Evolutionary conservation across 2,113 vertebrate genomes (phyloP), one percentile per base, ranked within the genome.

Genomic region (Oryzias celebensis): DNA sequence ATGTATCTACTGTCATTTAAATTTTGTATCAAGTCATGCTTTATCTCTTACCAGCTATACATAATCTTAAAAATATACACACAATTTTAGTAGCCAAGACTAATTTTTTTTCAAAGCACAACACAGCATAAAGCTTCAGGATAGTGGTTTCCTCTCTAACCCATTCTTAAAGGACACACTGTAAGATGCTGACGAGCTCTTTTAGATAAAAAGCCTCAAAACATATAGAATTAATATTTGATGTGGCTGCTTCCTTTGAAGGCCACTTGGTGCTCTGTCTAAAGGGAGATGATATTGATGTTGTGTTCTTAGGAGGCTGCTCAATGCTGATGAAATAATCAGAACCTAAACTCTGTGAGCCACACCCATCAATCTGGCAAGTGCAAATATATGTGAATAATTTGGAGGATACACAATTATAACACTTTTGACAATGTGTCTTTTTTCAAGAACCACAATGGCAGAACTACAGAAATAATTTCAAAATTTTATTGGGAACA

Each of bases 191-290:
- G 85, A 89, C 78, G 88, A 85, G 18, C 85, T 82, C 78, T 88
- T 88, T 89, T 84, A 86, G 85, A 90, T 84, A 83, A 87, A 89
- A 87, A 75, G 61, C 68, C 76, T 88, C 80, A 88, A 90, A 91
- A 92, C 88, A 88, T 83, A 93, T 89, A 87, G 77, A 91, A 91
- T 96, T 94, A 92, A 93, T 96, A 95, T 95, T 95, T 95, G 87
- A 93, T 94, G 91, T 87, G 77, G 89, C 87, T 85, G 85, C 91
- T 76, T 88, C 77, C 89, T 87, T 79, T 47, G 81, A 87, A 91
- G 84, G 83, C 85, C 84, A 76, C 82, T 87, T 75, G 90, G 91
- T 56, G 76, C 78, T 78, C 86, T 75, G 91, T 92, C 92, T 94
- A 91, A 93, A 90, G 94, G 90, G 91, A 92, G 90, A 85, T 68